Conservation (phyloP, 2,113 vertebrate species). For the Vimba vimba region DNA sequence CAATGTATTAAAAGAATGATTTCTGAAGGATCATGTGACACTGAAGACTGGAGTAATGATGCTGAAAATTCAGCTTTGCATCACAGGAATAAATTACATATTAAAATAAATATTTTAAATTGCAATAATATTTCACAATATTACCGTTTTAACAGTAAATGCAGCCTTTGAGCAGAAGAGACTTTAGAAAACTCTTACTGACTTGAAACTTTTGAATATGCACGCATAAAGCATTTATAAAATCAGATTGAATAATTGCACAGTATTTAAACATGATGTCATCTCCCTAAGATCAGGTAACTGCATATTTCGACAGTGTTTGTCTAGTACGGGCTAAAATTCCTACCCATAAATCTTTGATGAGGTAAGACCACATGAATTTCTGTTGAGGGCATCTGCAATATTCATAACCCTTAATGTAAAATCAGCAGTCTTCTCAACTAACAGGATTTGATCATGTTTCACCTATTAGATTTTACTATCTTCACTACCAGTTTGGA, state of each 20-base stretch:
- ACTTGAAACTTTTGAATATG: background rate
- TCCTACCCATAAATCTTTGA: constrained; percentile 28
- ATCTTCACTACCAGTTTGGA: constrained; percentile 1
- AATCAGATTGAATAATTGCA: background rate
- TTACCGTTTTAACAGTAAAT: background rate
- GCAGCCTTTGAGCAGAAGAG: too few relatives aligned
- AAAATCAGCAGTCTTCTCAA: background rate
- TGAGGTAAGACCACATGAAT: constrained; percentile 13
- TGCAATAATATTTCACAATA: background rate
- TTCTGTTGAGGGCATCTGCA: constrained; percentile 25
- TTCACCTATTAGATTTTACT: constrained; percentile 2
- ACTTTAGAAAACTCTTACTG: background rate
- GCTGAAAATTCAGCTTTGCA: background rate
- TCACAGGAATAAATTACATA: background rate
- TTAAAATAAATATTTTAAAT: too few relatives aligned
- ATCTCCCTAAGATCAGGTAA: background rate
- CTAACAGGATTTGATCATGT: constrained; percentile 14
- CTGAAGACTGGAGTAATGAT: background rate
- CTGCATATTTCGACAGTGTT: background rate
- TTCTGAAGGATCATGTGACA: background rate
- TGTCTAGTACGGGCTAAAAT: constrained; percentile 17
- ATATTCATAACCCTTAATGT: constrained; percentile 36
- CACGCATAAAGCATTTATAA: background rate
- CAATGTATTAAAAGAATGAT: background rate
- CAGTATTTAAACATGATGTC: background rate